Base-by-base conservation (phyloP, 35 echinoderm and acorn worm genomes). In the Ptychodera flava region DNA sequence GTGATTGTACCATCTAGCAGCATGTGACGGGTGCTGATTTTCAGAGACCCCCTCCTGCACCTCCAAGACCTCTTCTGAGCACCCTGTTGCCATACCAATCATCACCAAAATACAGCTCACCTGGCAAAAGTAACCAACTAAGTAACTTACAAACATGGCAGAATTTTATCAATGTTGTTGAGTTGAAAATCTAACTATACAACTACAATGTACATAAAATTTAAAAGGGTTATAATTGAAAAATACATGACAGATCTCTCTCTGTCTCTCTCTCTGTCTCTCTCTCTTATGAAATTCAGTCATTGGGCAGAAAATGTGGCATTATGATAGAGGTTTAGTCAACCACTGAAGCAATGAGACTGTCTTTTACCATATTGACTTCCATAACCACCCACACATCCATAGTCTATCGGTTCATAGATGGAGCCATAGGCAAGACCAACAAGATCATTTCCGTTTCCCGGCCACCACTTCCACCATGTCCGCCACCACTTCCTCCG, bases 361-460 rank as follows among this genome's bases (percentile, higher is more conserved):
- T n/a, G n/a, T n/a, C n/a, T n/a, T n/a, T 85, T 93, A 97, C 94
- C 91, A 83, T 92, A 97, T 45, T 89, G 52, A 33, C 77, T 28
- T 83, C 94, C 94, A 85, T 93, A 97, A 30, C 94, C 94, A 31
- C 94, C 94, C 16, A 85, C 83, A 36, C 94, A 92, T 28, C 94
- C 94, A 91, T 92, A 97, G 35, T 97, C 94, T 0, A 79, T 78
- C 22, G 94, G 94, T 88, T 97, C 86, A 86, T 97, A 97, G 28
- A 97, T 92, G n/a, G 94, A 97, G 27, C 94, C 91, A 86, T 97
- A 97, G 16, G 94, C 85, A 15, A 97, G 86, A 33, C 94, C 94
- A 77, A 97, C 88, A 16, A 77, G 79, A 30, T 82, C 89, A 78
- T 93, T 85, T 34, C 91, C 91, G 78, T 78, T 85, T 33, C 94